Evolutionary conservation across 1,140 invertebrate species (phyloP).

Genomic region (Protaetia brevitarsis): DNA sequence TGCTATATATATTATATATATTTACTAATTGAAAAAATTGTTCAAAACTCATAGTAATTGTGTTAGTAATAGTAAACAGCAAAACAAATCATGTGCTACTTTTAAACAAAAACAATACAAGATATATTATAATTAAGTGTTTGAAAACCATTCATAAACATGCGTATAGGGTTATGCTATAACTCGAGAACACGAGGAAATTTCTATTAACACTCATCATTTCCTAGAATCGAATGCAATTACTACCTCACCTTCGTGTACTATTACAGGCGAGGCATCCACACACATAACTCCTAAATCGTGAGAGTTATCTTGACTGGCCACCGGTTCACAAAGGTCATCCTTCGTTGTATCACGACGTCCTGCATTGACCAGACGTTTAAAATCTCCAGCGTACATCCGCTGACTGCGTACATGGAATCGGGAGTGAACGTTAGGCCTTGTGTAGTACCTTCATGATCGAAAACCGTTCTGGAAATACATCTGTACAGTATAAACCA

Average conservation of each 20-base stretch:
- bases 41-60: too few relatives aligned
- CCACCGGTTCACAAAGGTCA: slow-evolving; percentile 42
- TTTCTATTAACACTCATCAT: not conserved
- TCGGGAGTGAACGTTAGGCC: slow-evolving; percentile 65
- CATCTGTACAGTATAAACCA: not conserved
- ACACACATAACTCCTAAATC: slow-evolving; percentile 70
- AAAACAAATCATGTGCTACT: too few relatives aligned
- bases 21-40: too few relatives aligned
- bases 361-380: slow-evolving; percentile 61
- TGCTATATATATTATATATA: too few relatives aligned
- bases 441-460: slow-evolving; percentile 66
- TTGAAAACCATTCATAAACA: not conserved
- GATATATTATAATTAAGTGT: too few relatives aligned
- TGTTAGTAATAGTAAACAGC: too few relatives aligned
- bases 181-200: not conserved
- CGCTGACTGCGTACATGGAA: slow-evolving; percentile 62
- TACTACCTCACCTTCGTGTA: slow-evolving; percentile 42
- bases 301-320: slow-evolving; percentile 63
- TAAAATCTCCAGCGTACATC: slow-evolving; percentile 64
- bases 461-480: slow-evolving; percentile 57
- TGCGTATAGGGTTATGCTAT: not conserved
- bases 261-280: slow-evolving; percentile 56
- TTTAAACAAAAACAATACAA: too few relatives aligned
- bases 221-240: not conserved
- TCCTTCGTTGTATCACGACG: slow-evolving; percentile 48